phyloP scores from a whole-genome alignment of 2,888 invertebrate genomes.

The Sinohyriopsis cumingii region DNA sequence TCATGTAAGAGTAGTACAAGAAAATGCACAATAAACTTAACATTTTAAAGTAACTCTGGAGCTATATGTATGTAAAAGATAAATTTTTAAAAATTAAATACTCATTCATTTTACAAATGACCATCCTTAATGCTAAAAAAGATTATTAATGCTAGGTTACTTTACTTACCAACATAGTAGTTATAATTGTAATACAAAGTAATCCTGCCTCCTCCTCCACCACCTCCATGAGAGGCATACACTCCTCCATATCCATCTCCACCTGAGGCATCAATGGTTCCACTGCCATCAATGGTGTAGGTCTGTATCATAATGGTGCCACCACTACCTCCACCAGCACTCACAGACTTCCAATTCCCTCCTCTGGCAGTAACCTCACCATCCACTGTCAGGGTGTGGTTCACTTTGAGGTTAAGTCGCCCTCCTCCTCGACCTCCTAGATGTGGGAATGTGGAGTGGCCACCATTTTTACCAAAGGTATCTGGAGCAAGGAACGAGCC shows the following conservation, averaged over 20 bases:
- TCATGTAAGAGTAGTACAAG: too few species aligned
- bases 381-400: conserved; percentile 41
- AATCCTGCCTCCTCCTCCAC: conserved; percentile 54
- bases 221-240: conserved; percentile 43
- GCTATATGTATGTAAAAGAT: too few species aligned
- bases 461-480: conserved; percentile 55
- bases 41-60: too few species aligned
- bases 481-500: conserved; percentile 48
- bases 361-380: conserved; percentile 28
- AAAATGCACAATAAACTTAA: too few species aligned
- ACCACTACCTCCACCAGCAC: conserved; percentile 58
- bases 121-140: background rate
- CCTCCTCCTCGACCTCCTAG: conserved; percentile 52
- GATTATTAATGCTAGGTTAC: background rate
- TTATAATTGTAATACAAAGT: conserved; percentile 54
- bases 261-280: conserved; percentile 47
- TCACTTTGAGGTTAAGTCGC: conserved; percentile 39
- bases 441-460: conserved; percentile 52
- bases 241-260: conserved; percentile 45
- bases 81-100: too few species aligned
- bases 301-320: conserved; percentile 51
- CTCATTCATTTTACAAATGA: background rate
- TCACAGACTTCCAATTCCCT: conserved; percentile 47
- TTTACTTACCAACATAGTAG: conserved; percentile 51
- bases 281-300: conserved; percentile 50